A percentile compares a stretch with the other conserved stretches of the same genome.
Evolutionary conservation across 92 coral and sea anemone species (phyloP).

Genomic region (Metridium senile): DNA sequence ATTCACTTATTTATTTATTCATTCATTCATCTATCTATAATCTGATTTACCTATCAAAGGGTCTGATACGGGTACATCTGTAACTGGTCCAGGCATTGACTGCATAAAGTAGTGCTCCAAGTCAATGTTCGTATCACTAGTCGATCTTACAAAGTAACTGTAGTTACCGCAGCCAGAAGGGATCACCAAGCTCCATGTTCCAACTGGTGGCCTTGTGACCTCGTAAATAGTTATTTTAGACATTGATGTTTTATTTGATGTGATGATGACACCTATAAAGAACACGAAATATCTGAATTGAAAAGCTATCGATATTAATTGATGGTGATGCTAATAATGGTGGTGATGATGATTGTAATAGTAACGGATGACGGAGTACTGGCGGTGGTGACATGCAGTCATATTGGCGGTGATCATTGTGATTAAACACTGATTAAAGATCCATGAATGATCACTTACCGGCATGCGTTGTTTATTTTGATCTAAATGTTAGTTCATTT

Average conservation of each 20-base stretch:
- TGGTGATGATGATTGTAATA: too few relatives aligned
- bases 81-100: constrained; percentile 15
- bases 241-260: constrained; percentile 62
- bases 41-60: constrained; percentile 61
- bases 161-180: constrained; percentile 59
- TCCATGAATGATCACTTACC: too few relatives aligned
- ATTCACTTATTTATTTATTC: too few relatives aligned
- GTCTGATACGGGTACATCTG: constrained; percentile 62
- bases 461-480: too few relatives aligned
- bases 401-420: too few relatives aligned
- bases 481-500: too few relatives aligned
- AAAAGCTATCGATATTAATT: background rate
- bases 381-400: background rate
- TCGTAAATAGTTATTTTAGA: constrained; percentile 64
- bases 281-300: too few relatives aligned
- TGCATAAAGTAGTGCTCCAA: constrained; percentile 65
- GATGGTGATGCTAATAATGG: too few relatives aligned
- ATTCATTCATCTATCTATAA: background rate
- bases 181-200: constrained; percentile 76
- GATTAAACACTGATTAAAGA: background rate
- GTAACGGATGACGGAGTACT: background rate
- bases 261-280: constrained; percentile 19
- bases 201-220: constrained; percentile 62
- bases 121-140: constrained; percentile 75
- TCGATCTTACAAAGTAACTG: constrained; percentile 72